Evolutionary conservation across 2,113 vertebrate genomes (phyloP).

Genomic region (Hippoglossus stenolepis): DNA sequence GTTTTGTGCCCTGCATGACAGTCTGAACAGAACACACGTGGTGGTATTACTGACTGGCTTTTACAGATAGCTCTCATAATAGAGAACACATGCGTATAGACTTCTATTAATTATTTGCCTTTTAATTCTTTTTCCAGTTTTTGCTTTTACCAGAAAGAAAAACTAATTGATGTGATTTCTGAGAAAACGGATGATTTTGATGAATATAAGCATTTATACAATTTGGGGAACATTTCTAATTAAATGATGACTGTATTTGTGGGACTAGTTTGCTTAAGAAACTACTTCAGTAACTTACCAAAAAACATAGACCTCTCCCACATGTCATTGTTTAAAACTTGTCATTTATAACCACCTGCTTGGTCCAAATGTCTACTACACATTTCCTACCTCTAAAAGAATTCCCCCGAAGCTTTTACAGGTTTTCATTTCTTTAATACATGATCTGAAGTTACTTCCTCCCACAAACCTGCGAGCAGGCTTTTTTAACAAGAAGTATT

Average conservation of each 20-base stretch:
- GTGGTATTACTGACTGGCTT: no score
- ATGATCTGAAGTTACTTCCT: neutral
- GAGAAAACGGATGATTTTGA: no score
- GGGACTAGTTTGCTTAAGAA: no score
- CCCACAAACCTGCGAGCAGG: neutral
- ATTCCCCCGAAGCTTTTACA: neutral
- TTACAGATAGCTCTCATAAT: no score
- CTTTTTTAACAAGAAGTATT: neutral
- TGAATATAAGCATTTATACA: no score
- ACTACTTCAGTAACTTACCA: no score
- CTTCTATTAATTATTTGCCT: no score
- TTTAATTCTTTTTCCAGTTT: neutral
- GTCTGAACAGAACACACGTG: neutral
- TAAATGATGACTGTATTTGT: no score
- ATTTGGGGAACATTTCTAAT: no score
- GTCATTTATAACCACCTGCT: neutral
- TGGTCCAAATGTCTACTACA: no score
- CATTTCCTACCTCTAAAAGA: neutral
- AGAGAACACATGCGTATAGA: neutral
- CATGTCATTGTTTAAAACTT: conserved; percentile 6
- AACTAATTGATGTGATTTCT: no score
- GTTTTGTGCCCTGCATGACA: conserved; percentile 5
- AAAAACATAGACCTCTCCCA: neutral
- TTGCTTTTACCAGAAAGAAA: no score
- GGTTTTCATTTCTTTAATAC: neutral